Evolutionary conservation across 2,888 invertebrate genomes (phyloP).

Genomic region (Euproctis similis): DNA sequence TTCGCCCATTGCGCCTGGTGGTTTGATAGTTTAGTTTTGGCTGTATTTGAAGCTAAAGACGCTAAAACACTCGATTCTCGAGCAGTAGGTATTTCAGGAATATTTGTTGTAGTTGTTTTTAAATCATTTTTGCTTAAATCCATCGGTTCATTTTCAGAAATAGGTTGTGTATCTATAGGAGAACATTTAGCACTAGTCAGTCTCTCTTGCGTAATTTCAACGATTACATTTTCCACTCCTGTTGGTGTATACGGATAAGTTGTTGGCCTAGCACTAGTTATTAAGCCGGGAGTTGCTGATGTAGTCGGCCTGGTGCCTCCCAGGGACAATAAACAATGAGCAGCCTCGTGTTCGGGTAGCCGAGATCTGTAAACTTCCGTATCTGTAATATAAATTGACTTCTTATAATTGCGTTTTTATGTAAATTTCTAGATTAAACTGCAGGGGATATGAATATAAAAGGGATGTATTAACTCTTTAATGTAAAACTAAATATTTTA

Average conservation of each 20-base stretch:
- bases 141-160: constrained; percentile 73
- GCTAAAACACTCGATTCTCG: constrained; percentile 78
- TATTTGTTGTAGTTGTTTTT: constrained; percentile 39
- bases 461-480: too few species aligned
- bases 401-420: too few species aligned
- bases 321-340: constrained; percentile 85
- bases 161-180: constrained; percentile 42
- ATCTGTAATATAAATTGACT: constrained; percentile 51
- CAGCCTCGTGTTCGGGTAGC: constrained; percentile 90
- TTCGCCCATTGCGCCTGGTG: constrained; percentile 73
- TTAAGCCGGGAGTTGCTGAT: constrained; percentile 68
- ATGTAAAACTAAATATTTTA: too few species aligned
- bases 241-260: constrained; percentile 80
- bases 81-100: constrained; percentile 77
- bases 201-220: constrained; percentile 46
- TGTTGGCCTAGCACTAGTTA: constrained; percentile 78
- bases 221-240: constrained; percentile 37
- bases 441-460: too few species aligned
- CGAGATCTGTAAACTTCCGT: constrained; percentile 81
- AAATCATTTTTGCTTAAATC: constrained; percentile 64
- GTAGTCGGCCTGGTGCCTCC: constrained; percentile 76
- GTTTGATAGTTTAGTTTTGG: constrained; percentile 77
- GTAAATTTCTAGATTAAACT: too few species aligned
- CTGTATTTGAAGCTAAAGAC: constrained; percentile 78
- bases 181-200: constrained; percentile 32